A percentile compares a stretch with the other conserved stretches of the same genome.
Evolutionary conservation across 2,113 vertebrate genomes (phyloP).

Genomic region (Thunnus maccoyii): DNA sequence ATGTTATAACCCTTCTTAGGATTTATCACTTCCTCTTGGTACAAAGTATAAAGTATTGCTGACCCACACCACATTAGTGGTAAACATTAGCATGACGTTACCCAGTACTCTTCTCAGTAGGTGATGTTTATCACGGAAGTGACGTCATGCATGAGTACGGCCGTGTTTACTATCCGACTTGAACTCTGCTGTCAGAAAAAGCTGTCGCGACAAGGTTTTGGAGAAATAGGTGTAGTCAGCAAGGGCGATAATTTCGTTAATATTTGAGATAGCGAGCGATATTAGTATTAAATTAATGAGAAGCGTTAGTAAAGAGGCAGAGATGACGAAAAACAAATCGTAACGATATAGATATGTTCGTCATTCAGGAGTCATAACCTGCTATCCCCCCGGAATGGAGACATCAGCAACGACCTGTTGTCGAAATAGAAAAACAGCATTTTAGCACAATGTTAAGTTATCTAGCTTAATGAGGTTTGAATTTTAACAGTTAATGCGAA

Average conservation of each 20-base stretch:
- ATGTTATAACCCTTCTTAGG: neutral
- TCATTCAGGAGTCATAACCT: neutral
- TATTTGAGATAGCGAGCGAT: neutral
- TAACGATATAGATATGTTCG: neutral
- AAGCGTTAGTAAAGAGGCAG: neutral
- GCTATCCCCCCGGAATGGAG: slow-evolving; percentile 10
- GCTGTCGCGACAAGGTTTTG: neutral
- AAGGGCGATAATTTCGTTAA: neutral
- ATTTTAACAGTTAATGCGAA: neutral
- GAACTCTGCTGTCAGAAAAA: slow-evolving; percentile 4
- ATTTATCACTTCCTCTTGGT: neutral
- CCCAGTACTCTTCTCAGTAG: neutral
- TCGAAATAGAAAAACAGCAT: slow-evolving; percentile 13
- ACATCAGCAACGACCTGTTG: neutral
- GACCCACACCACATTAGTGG: neutral
- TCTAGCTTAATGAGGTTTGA: neutral
- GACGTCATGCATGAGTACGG: slow-evolving; percentile 36
- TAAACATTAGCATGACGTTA: slow-evolving; percentile 24
- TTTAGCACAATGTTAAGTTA: neutral
- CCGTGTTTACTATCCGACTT: slow-evolving; percentile 72
- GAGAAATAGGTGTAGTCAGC: neutral
- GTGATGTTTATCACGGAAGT: slow-evolving; percentile 76
- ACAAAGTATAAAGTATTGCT: neutral
- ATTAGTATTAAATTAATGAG: neutral
- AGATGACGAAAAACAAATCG: neutral